Conservation (phyloP, 2,113 vertebrate genomes). For the Centropristis striata region DNA sequence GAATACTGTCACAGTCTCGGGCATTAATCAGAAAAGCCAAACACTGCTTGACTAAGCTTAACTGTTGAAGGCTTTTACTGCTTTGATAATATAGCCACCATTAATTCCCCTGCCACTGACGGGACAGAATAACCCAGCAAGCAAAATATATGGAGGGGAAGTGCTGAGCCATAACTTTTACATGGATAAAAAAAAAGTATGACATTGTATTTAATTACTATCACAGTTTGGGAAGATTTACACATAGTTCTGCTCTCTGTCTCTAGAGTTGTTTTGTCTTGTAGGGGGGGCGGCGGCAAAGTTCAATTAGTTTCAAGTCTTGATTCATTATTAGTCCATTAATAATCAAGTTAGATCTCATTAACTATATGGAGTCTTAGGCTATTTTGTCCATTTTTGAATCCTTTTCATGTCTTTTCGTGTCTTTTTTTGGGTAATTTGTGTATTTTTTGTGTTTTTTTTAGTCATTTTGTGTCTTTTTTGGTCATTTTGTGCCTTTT, state of each 20-base stretch:
- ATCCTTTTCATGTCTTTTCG: too few relatives aligned
- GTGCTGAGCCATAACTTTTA: constrained; percentile 69
- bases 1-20: constrained; percentile 41
- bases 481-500: too few relatives aligned
- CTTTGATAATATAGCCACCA: constrained; percentile 63
- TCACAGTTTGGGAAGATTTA: constrained; percentile 51
- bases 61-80: constrained; percentile 63
- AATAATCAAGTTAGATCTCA: too few relatives aligned
- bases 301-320: background rate
- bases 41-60: constrained; percentile 72
- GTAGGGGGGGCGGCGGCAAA: too few relatives aligned
- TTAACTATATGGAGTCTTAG: too few relatives aligned
- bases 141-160: constrained; percentile 59
- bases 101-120: constrained; percentile 61
- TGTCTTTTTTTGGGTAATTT: too few relatives aligned
- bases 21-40: constrained; percentile 71
- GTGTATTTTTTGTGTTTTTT: too few relatives aligned
- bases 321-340: background rate
- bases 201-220: constrained; percentile 66
- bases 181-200: constrained; percentile 36
- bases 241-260: constrained; percentile 16
- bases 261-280: constrained; percentile 11
- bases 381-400: too few relatives aligned
- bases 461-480: too few relatives aligned
- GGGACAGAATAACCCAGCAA: constrained; percentile 62